These are phyloP conservation scores for Danio jaintianensis DNA, from an alignment of 2,797 vertebrate genomes.

Conservation along the genomic window DNA sequence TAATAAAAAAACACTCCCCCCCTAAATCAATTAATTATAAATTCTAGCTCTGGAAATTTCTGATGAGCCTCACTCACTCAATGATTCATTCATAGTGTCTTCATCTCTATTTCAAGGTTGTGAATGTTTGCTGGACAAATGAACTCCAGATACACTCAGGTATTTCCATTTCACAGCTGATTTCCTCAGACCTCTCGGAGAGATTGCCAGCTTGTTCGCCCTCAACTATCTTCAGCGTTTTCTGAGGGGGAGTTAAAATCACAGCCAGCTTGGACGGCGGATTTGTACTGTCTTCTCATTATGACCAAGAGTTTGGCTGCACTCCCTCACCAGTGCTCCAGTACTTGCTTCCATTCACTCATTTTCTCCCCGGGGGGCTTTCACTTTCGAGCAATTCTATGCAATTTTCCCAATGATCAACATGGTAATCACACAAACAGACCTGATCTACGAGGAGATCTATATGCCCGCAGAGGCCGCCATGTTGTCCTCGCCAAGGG, in stretches of 20 bases:
- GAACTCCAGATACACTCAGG: constrained; percentile 51
- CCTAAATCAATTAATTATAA: constrained; percentile 35
- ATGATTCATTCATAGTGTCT: constrained; percentile 47
- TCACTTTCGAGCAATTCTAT: constrained; percentile 30
- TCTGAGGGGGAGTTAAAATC: constrained; percentile 25
- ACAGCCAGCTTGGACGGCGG: not conserved
- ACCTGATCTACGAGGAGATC: constrained; percentile 43
- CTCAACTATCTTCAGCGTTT: constrained; percentile 38
- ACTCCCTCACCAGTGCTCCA: not conserved
- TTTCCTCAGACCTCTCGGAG: constrained; percentile 53
- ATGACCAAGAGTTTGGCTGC: constrained; percentile 6
- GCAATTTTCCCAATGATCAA: constrained; percentile 49
- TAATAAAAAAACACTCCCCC: not conserved
- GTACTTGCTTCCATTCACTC: not conserved
- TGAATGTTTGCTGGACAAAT: constrained; percentile 57
- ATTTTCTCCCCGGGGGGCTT: constrained; percentile 18
- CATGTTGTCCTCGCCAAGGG: not conserved
- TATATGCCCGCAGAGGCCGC: constrained; percentile 1
- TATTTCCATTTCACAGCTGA: constrained; percentile 63
- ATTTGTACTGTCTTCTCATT: constrained; percentile 19
- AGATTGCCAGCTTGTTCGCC: constrained; percentile 51
- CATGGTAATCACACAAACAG: constrained; percentile 47
- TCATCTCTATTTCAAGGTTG: constrained; percentile 49
- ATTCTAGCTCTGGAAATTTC: constrained; percentile 18
- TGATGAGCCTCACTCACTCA: constrained; percentile 1